Percentiles rank a stretch among this genome's conserved stretches.
Evolutionary conservation across 92 coral and sea anemone species (phyloP).

Genomic region (Diadumene lineata): DNA sequence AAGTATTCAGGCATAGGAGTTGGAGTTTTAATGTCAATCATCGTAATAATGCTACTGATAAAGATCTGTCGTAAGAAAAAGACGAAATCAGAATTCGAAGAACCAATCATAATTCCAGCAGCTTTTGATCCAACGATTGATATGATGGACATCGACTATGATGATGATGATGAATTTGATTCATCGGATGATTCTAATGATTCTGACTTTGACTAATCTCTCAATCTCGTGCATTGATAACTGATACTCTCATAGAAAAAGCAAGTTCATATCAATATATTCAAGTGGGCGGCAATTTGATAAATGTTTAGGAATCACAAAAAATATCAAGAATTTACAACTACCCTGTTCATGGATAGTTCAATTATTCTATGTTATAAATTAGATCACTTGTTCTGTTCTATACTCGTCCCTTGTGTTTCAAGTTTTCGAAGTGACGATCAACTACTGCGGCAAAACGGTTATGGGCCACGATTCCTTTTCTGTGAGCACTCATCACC

Average conservation of each 20-base stretch:
- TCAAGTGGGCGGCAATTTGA: too few species aligned
- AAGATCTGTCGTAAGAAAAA: slow-evolving; percentile 31
- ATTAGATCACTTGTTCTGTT: too few species aligned
- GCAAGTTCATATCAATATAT: too few species aligned
- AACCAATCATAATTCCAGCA: slow-evolving; percentile 15
- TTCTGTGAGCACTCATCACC: slow-evolving; percentile 86
- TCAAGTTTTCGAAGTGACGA: slow-evolving; percentile 74
- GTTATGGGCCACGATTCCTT: slow-evolving; percentile 84
- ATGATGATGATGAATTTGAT: slow-evolving; percentile 15
- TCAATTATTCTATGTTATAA: too few species aligned
- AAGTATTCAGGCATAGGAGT: slow-evolving; percentile 38
- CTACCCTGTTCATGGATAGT: too few species aligned
- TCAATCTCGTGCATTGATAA: too few species aligned
- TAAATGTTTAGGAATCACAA: too few species aligned
- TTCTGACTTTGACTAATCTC: slow-evolving; percentile 8
- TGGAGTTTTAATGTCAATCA: slow-evolving; percentile 27
- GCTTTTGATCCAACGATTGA: slow-evolving; percentile 31
- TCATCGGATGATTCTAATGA: slow-evolving; percentile 21
- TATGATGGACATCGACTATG: slow-evolving; percentile 27
- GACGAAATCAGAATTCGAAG: background rate
- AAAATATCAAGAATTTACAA: too few species aligned
- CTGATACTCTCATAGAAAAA: too few species aligned
- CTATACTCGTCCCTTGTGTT: too few species aligned
- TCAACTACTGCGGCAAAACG: slow-evolving; percentile 85
- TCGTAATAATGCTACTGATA: slow-evolving; percentile 22